Conservation (phyloP, 2,888 invertebrate species). For the Lumbricus terrestris region DNA sequence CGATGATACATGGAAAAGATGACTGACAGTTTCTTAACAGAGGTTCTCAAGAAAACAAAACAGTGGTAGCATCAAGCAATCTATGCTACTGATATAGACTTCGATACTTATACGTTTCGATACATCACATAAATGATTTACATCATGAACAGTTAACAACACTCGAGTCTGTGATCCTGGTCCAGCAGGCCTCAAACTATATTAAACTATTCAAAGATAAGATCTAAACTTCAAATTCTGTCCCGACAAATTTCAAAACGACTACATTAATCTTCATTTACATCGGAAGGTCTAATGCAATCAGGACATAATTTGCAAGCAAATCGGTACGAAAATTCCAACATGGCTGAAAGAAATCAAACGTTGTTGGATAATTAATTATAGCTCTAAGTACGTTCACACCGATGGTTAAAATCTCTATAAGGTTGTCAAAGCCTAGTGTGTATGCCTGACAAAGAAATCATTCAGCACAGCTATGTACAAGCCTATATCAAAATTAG, state of each 20-base stretch:
- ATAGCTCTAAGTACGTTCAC: not conserved
- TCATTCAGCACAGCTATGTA: not conserved
- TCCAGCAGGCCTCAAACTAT: not conserved
- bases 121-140: slow-evolving; percentile 3
- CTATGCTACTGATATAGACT: not conserved
- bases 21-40: not conserved
- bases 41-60: not conserved
- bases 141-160: not conserved
- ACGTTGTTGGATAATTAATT: not conserved
- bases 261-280: not conserved
- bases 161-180: not conserved
- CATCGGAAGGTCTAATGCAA: slow-evolving; percentile 3
- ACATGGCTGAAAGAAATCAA: not conserved
- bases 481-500: not conserved
- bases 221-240: not conserved
- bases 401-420: not conserved
- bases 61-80: slow-evolving; percentile 3
- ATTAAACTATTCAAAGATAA: not conserved
- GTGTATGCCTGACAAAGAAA: not conserved
- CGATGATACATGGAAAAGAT: not conserved
- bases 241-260: not conserved
- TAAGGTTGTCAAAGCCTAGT: not conserved
- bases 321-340: not conserved
- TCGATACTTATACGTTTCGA: not conserved
- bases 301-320: not conserved